Conservation (phyloP, 2,797 vertebrate genomes). For the Dermochelys coriacea region DNA sequence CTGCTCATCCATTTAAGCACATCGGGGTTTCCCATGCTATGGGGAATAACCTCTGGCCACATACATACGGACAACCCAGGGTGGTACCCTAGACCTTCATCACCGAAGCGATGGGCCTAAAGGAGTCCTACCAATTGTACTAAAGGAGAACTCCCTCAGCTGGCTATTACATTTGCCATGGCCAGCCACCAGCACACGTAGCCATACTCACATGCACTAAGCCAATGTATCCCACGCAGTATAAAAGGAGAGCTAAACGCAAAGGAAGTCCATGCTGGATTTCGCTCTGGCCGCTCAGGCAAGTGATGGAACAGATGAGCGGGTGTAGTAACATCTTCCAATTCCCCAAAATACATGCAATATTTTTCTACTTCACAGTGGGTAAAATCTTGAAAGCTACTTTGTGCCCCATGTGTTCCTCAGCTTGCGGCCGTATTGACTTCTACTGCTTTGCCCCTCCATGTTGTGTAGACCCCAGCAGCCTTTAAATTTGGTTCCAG, state of each 20-base stretch:
- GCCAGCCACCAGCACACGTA: background rate
- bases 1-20: background rate
- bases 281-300: background rate
- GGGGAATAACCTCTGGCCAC: background rate
- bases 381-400: background rate
- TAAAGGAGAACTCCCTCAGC: background rate
- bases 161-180: accelerated
- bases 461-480: background rate
- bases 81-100: background rate
- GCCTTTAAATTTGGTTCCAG: background rate
- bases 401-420: background rate
- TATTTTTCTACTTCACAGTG: background rate
- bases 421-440: background rate
- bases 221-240: background rate
- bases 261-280: background rate
- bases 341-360: background rate
- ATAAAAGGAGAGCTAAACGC: background rate
- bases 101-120: background rate
- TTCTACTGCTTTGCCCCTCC: background rate
- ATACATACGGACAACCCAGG: background rate
- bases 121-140: background rate
- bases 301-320: background rate
- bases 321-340: background rate
- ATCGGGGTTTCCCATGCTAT: background rate
- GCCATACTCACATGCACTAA: background rate